Percentiles rank a stretch among this genome's conserved stretches.
phyloP scores from a whole-genome alignment of 1,140 invertebrate genomes.

The Papilio polyxenes region DNA sequence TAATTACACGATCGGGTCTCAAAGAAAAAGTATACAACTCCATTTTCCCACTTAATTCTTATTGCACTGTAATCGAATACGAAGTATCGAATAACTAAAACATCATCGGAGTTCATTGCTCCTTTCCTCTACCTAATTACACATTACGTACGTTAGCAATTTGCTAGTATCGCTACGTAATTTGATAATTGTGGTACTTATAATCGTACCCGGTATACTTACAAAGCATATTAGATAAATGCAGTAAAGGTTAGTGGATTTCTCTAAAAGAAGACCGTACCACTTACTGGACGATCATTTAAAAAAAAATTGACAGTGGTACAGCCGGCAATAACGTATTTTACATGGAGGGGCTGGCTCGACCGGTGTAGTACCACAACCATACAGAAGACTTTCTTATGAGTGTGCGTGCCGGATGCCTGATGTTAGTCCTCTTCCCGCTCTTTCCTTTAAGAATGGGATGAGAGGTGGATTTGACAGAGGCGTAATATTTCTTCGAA shows the following conservation, averaged over 20 bases:
- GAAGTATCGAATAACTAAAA: constrained; percentile 26
- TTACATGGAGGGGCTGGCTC: no score
- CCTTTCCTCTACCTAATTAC: constrained; percentile 29
- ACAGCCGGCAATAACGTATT: no score
- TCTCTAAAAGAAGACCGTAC: neutral
- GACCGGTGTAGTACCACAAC: no score
- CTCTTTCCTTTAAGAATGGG: no score
- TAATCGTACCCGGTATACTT: constrained; percentile 5
- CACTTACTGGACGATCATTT: neutral
- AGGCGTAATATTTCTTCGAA: no score
- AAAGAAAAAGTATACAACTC: neutral
- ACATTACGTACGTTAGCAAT: neutral
- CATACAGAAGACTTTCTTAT: no score
- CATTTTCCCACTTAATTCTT: constrained; percentile 17
- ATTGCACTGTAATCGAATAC: constrained; percentile 7
- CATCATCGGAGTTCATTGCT: constrained; percentile 34
- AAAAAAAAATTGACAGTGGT: neutral
- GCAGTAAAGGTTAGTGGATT: neutral
- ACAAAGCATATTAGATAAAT: neutral
- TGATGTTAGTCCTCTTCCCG: no score
- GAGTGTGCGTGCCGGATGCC: no score
- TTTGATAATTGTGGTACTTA: constrained; percentile 5
- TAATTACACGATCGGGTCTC: neutral
- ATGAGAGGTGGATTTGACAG: no score
- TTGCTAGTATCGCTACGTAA: constrained; percentile 18